Base-by-base conservation (phyloP, 2,113 vertebrate species). In the Phylloscopus whistleri region DNA sequence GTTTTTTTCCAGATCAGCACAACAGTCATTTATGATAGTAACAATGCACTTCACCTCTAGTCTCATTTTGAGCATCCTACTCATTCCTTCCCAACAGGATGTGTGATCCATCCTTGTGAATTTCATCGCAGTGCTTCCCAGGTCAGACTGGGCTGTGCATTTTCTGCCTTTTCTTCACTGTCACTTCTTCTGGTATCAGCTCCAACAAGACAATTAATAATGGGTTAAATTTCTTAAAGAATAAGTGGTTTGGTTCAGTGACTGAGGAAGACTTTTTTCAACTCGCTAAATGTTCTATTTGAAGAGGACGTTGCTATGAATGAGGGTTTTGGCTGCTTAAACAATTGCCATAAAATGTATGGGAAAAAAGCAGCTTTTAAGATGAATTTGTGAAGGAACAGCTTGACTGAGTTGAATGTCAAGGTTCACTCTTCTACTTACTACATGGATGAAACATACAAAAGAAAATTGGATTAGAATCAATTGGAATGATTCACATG, bases 1-100 rank as follows among this genome's bases (percentile, higher is more conserved):
- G 0, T 1, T 21, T 39, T 56, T 33, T 82, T 73, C 39, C 30
- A n/a, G 49, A 52, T 58, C 0, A 2, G 10, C 16, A 5, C 41
- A 49, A 46, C 2, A 66, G 10, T 46, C 63, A 20, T 46, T 68
- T 63, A 22, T 31, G 52, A 78, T 5, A 48, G 10, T 18, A 74
- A 44, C 23, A 64, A 22, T 33, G 7, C 4, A 16, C 67, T 94
- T 59, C 30, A 20, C 21, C 67, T 85, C 27, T 43, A 31, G 3
- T 3, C 14, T 83, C 10, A 16, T 76, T 87, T 39, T 76, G 8
- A 10, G 37, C 31, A 60, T 39, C 22, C 35, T 83, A 17, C 19
- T 77, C 23, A 33, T 69, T 84, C 12, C 10, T 86, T 70, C 48
- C 10, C 2, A 0, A 44, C 5, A 70, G 21, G 24, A 70, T 43